Percentiles rank a stretch among this genome's conserved stretches.
Conservation (phyloP, 2,113 vertebrate genomes). For the Rattus norvegicus region GRCr8 NC_086021.1:110648501-110649000, state of each 20-base stretch:
- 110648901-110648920: neutral
- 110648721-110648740: neutral
- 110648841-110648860: neutral
- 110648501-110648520: neutral
- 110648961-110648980: neutral
- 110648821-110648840: too few species aligned
- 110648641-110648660: conserved; percentile 10
- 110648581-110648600: conserved; percentile 1
- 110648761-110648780: neutral
- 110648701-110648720: neutral
- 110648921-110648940: neutral
- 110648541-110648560: too few species aligned
- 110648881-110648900: neutral
- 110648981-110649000: neutral
- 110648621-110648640: neutral
- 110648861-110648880: neutral
- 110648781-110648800: neutral
- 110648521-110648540: too few species aligned
- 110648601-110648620: neutral
- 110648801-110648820: neutral
- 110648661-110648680: conserved; percentile 26
- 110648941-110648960: conserved; percentile 44
- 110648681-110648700: neutral
- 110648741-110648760: neutral
- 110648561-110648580: neutral